Evolutionary conservation across 2,113 vertebrate species (phyloP).

Genomic region (Dasypus novemcinctus): DNA sequence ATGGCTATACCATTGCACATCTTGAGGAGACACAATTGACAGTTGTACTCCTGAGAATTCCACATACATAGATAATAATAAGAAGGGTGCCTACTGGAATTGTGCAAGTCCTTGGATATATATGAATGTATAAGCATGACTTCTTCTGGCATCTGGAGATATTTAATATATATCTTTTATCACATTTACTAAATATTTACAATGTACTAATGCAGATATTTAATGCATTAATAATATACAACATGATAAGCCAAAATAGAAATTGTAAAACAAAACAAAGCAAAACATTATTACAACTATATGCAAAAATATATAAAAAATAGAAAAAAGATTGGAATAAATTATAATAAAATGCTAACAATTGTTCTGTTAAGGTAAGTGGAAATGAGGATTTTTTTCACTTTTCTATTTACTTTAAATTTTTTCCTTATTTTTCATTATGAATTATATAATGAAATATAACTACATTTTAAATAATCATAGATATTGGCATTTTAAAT

Average conservation of each 20-base stretch:
- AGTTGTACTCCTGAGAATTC: not conserved
- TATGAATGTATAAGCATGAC: not conserved
- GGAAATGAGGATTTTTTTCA: conserved; percentile 5
- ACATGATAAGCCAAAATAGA: not conserved
- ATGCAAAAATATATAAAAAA: not conserved
- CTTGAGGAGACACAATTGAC: not conserved
- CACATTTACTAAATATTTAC: conserved; percentile 4
- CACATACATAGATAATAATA: not conserved
- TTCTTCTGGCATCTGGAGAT: not conserved
- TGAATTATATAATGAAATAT: conserved; percentile 22
- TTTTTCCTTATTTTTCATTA: not conserved
- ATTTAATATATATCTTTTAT: not conserved
- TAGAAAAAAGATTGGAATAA: not conserved
- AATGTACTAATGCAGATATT: not conserved
- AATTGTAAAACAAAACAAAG: not conserved
- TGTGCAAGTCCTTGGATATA: not conserved
- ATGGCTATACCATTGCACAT: not conserved
- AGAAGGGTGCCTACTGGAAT: not conserved
- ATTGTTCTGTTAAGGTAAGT: not conserved
- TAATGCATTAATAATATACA: too few species aligned
- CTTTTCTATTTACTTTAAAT: not conserved
- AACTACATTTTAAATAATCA: not conserved
- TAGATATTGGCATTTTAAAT: not conserved
- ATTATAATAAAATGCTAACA: not conserved
- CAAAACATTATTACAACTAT: not conserved